Percentiles rank a stretch among this genome's conserved stretches.
phyloP scores from a whole-genome alignment of 1,140 invertebrate genomes.

The Philaenus spumarius region DNA sequence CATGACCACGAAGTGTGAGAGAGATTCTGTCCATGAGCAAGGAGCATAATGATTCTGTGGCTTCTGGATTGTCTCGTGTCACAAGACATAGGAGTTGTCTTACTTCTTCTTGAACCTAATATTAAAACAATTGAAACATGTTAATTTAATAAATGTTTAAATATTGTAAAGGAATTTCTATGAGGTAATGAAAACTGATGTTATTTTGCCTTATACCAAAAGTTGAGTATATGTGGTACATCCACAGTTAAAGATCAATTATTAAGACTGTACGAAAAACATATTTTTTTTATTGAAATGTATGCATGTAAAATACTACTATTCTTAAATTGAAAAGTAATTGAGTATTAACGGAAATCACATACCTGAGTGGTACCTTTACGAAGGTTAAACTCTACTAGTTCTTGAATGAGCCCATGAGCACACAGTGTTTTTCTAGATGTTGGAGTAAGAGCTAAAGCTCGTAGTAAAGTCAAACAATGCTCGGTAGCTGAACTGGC shows the following conservation, averaged over 20 bases:
- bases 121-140: neutral
- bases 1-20: conserved; percentile 60
- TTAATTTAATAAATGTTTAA: neutral
- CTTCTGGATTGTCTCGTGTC: conserved; percentile 81
- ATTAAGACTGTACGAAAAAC: too few species aligned
- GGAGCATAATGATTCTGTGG: conserved; percentile 78
- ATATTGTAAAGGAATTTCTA: too few species aligned
- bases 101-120: conserved; percentile 74
- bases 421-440: conserved; percentile 73
- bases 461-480: conserved; percentile 84
- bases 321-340: too few species aligned
- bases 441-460: conserved; percentile 76
- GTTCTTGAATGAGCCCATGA: conserved; percentile 81
- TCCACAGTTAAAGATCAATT: too few species aligned
- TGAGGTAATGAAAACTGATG: too few species aligned
- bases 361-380: conserved; percentile 58
- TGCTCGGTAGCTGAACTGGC: conserved; percentile 84
- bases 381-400: conserved; percentile 85
- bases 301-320: too few species aligned
- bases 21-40: conserved; percentile 77
- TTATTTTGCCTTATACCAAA: too few species aligned
- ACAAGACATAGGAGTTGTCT: conserved; percentile 80
- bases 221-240: too few species aligned
- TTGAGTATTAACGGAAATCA: too few species aligned
- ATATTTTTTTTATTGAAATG: too few species aligned